These are phyloP conservation scores for Leptodactylus fuscus DNA, from an alignment of 2,113 vertebrate genomes.

Conservation along the genomic window DNA sequence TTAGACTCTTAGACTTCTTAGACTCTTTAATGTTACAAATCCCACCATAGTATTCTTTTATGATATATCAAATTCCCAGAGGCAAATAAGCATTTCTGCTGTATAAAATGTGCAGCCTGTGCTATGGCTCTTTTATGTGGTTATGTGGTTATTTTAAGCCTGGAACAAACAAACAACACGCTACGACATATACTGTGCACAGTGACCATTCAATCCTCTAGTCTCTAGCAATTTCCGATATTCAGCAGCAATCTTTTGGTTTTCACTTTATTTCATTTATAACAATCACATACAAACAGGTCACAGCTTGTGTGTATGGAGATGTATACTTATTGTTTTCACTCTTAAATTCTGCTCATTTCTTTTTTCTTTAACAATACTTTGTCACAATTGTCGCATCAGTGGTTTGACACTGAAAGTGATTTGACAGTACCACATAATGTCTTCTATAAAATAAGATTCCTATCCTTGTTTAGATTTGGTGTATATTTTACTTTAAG, in stretches of 20 bases:
- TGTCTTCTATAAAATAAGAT: too few relatives aligned
- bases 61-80: conserved; percentile 6
- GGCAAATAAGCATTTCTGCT: conserved; percentile 23
- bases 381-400: neutral
- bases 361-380: neutral
- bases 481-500: too few relatives aligned
- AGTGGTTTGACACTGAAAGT: too few relatives aligned
- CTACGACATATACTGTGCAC: conserved; percentile 21
- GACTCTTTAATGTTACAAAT: neutral
- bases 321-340: neutral
- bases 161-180: conserved; percentile 55
- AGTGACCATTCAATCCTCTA: neutral
- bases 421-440: too few relatives aligned
- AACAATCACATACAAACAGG: neutral
- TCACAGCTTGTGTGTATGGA: too few relatives aligned
- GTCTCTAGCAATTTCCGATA: neutral
- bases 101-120: conserved; percentile 42
- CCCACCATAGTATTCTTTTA: conserved; percentile 15
- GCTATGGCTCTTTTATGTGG: conserved; percentile 8
- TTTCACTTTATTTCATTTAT: neutral
- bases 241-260: neutral
- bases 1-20: too few relatives aligned
- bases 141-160: conserved; percentile 43
- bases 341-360: neutral
- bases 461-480: too few relatives aligned